Percentiles rank a stretch among this genome's conserved stretches.
These are phyloP conservation scores for Haliaeetus leucogaster DNA, from an alignment of 2,113 vertebrate genomes.

Conservation along the genomic window DNA sequence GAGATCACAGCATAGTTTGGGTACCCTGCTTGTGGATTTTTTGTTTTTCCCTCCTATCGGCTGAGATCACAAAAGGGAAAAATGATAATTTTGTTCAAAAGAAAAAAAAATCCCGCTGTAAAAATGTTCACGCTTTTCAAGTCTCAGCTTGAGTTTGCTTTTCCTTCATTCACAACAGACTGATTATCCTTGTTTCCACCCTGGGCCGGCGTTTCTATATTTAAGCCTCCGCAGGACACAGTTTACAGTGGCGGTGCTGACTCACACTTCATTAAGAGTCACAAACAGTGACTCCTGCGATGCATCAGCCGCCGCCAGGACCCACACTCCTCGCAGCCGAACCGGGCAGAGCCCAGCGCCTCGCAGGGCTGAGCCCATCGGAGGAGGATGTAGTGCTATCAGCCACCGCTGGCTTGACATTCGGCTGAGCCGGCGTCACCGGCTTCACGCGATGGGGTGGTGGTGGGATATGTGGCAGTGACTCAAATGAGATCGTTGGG, in stretches of 20 bases:
- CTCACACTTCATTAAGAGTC: conserved; percentile 15
- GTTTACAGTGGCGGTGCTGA: background rate
- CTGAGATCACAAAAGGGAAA: background rate
- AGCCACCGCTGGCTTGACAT: background rate
- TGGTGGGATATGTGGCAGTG: background rate
- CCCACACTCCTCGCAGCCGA: fast-evolving
- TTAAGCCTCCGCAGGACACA: background rate
- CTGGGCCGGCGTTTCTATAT: background rate
- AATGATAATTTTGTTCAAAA: background rate
- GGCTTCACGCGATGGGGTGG: background rate
- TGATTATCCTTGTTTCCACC: background rate
- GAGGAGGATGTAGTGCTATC: background rate
- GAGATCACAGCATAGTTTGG: fast-evolving
- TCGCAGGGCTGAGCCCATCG: background rate
- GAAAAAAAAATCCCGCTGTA: background rate
- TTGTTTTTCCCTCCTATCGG: background rate
- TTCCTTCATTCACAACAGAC: background rate
- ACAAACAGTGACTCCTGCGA: background rate
- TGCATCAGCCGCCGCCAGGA: background rate
- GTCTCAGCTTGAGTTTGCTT: background rate
- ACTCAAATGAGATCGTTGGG: background rate
- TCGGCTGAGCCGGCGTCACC: fast-evolving
- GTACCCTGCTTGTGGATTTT: background rate
- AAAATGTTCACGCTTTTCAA: background rate
- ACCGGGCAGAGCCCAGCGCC: background rate